Percentiles rank a stretch among this genome's conserved stretches.
These are phyloP conservation scores for Neoaliturus tenellus DNA, from an alignment of 2,888 invertebrate genomes.

Conservation along the genomic window DNA sequence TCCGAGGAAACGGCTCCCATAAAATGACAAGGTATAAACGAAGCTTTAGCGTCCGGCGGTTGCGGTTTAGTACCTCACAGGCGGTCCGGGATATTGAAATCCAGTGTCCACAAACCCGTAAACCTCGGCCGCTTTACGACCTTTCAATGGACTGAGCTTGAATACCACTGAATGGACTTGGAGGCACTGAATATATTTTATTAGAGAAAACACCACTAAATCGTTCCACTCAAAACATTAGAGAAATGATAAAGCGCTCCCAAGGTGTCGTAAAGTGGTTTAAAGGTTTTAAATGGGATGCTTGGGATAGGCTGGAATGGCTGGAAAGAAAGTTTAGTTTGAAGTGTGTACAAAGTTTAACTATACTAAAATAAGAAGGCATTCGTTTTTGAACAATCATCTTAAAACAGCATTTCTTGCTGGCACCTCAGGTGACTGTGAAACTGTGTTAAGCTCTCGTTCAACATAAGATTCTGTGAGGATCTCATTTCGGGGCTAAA, in stretches of 20 bases:
- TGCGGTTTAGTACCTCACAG: background rate
- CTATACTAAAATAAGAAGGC: no score
- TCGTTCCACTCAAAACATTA: background rate
- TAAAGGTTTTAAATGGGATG: no score
- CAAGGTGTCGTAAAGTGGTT: background rate
- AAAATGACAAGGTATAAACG: background rate
- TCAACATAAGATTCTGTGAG: no score
- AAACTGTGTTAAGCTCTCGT: no score
- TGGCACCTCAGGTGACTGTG: no score
- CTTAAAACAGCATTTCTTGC: no score
- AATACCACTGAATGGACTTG: conserved; percentile 17
- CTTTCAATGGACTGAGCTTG: conserved; percentile 29
- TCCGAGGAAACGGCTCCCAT: background rate
- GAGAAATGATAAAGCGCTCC: background rate
- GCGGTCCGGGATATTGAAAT: conserved; percentile 16
- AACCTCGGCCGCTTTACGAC: conserved; percentile 1
- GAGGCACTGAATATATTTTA: conserved; percentile 1
- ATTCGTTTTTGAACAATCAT: no score
- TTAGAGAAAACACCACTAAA: conserved; percentile 19
- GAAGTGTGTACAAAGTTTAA: no score
- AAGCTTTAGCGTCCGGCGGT: background rate
- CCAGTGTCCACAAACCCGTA: conserved; percentile 24
- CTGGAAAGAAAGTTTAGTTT: no score
- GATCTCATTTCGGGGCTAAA: no score
- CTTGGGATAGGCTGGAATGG: no score